Evolutionary conservation across 2,113 vertebrate species (phyloP).

Genomic region (Phylloscopus trochiloides): DNA sequence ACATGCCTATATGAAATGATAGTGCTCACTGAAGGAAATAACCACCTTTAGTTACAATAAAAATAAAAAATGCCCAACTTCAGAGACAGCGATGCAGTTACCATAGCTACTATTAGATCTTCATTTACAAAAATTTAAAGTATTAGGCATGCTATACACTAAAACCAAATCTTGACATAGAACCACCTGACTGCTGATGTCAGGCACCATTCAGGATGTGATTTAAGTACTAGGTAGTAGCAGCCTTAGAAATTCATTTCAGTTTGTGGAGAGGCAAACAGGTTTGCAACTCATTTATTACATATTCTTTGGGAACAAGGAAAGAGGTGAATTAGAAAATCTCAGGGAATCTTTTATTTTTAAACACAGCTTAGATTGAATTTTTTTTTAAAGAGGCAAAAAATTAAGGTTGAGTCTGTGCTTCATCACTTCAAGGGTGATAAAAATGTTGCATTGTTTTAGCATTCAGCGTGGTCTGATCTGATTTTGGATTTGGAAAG

Average conservation of each 20-base stretch:
- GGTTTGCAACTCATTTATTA: background rate
- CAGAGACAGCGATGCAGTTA: background rate
- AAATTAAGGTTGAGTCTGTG: background rate
- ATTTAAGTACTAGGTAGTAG: background rate
- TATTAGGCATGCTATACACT: background rate
- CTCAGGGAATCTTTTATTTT: background rate
- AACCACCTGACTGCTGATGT: background rate
- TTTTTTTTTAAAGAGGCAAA: background rate
- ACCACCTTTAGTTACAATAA: background rate
- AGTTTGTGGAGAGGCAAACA: background rate
- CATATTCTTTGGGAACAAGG: background rate
- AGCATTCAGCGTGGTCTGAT: background rate
- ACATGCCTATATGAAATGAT: rapidly evolving
- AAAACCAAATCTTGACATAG: background rate
- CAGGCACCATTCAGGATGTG: background rate
- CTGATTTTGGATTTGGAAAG: background rate
- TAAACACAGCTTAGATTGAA: background rate
- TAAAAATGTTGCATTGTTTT: background rate
- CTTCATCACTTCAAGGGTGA: background rate
- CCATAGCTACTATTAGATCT: background rate
- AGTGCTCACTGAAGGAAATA: background rate
- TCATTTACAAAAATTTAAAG: background rate
- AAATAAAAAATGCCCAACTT: background rate
- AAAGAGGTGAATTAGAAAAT: background rate
- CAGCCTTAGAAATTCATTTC: background rate